phyloP scores from a whole-genome alignment of 2,888 invertebrate genomes.

The Liodrosophila aerea region DNA sequence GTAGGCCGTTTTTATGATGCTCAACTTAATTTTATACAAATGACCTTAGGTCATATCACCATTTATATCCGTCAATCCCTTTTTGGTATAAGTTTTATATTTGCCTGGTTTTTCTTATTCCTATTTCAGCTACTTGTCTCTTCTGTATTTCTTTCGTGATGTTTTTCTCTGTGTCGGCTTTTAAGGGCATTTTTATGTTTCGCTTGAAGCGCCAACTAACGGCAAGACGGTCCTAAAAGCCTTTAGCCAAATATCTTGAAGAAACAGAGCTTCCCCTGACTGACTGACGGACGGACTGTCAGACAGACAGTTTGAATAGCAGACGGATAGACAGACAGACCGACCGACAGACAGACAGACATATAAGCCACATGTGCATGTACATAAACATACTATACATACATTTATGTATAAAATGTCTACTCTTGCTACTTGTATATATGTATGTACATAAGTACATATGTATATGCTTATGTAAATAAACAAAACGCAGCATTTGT shows the following conservation, averaged over 20 bases:
- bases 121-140: slow-evolving; percentile 12
- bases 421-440: slow-evolving; percentile 35
- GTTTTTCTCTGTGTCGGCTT: slow-evolving; percentile 56
- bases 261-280: slow-evolving; percentile 50
- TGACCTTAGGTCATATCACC: slow-evolving; percentile 77
- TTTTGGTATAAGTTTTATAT: slow-evolving; percentile 77
- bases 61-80: slow-evolving; percentile 78
- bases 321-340: slow-evolving; percentile 19
- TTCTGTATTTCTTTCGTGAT: slow-evolving; percentile 13
- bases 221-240: slow-evolving; percentile 72
- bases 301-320: slow-evolving; percentile 22
- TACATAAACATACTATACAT: slow-evolving; percentile 28
- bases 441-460: no score
- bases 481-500: slow-evolving; percentile 59
- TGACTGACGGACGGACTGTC: slow-evolving; percentile 20
- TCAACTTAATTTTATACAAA: slow-evolving; percentile 78
- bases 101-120: slow-evolving; percentile 58
- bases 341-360: slow-evolving; percentile 28
- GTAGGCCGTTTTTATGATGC: slow-evolving; percentile 67
- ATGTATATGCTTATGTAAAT: slow-evolving; percentile 68
- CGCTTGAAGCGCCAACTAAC: slow-evolving; percentile 75
- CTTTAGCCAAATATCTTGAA: slow-evolving; percentile 76
- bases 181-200: slow-evolving; percentile 77
- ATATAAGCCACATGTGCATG: slow-evolving; percentile 21
- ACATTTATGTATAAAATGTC: slow-evolving; percentile 12